A percentile compares a stretch with the other conserved stretches of the same genome.
Conservation (phyloP, 2,888 invertebrate species). For the Orthosia gothica region DNA sequence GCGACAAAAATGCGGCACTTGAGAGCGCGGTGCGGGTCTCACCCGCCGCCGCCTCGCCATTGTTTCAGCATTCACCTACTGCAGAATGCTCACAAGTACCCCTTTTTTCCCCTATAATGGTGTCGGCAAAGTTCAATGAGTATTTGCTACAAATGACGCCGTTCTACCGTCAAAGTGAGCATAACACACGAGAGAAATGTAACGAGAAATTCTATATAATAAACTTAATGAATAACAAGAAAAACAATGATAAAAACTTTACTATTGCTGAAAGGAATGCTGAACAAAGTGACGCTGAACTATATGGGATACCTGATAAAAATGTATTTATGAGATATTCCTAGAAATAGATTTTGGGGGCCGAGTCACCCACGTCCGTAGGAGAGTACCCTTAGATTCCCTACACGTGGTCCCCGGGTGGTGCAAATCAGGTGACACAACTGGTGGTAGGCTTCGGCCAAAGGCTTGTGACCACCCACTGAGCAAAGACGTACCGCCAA, state of each 20-base stretch:
- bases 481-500: too few relatives aligned
- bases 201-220: conserved; percentile 19
- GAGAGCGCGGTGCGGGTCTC: conserved; percentile 55
- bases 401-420: too few relatives aligned
- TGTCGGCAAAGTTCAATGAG: conserved; percentile 65
- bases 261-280: neutral
- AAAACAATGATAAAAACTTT: conserved; percentile 10
- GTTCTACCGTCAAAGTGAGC: conserved; percentile 37
- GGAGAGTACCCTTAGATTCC: too few relatives aligned
- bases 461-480: too few relatives aligned
- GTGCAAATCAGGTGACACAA: too few relatives aligned
- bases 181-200: conserved; percentile 22
- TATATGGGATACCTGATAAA: conserved; percentile 15
- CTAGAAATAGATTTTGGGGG: too few relatives aligned
- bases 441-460: too few relatives aligned
- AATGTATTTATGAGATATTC: neutral
- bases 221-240: conserved; percentile 25
- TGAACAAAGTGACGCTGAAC: conserved; percentile 9
- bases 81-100: conserved; percentile 62
- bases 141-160: conserved; percentile 55
- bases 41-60: conserved; percentile 49
- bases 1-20: conserved; percentile 71
- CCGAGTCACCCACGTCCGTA: too few relatives aligned
- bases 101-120: conserved; percentile 59
- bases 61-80: conserved; percentile 67